Base-by-base conservation (phyloP, 2,797 vertebrate genomes). In the Octomys mimax region DNA sequence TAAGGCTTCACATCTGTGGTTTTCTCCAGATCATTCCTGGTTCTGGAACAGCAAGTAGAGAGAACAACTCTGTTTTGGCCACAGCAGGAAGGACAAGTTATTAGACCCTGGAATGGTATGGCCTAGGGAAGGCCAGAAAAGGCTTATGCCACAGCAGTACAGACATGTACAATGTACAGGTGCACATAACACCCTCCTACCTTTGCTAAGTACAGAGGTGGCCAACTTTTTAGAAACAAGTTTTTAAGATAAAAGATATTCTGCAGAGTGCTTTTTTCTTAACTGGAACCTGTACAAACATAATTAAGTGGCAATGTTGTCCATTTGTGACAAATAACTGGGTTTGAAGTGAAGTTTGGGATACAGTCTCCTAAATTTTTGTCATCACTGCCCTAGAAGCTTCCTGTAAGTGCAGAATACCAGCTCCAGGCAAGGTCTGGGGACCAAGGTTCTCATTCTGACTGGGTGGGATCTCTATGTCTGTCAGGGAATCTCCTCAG, bases 131-230 rank as follows among this genome's bases (percentile, higher is more conserved):
- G 24, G 1, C 24, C 19, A 6, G 14, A 18, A 46, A 9, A 68
- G 36, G 19, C 52, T n/a, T 10, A 26, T 1, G 6, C 26, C 6
- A n/a, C 33, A 54, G 42, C 21, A 49, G 19, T 33, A 12, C 33
- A 57, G 64, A 21, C 4, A 8, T 9, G 21, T 26, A 59, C n/a
- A 24, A 4, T 14, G 13, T 7, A 54, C 0, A 52, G n/a, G 57
- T 10, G 24, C 28, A 31, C 0, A 1, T 8, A 2, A 10, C 10
- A 71, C 21, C 18, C 33, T 39, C 33, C 68, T 2, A 21, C 71
- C 36, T 0, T 12, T 5, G 19, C 9, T 31, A 14, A 36, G n/a
- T 8, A 19, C n/a, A 71, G 8, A 5, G 62, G n/a, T 21, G 3
- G 68, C 18, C 18, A 7, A 71, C 68, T 8, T 21, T 21, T 71